Base-by-base conservation (phyloP, 2,888 invertebrate species). In the Portevinia maculata region DNA sequence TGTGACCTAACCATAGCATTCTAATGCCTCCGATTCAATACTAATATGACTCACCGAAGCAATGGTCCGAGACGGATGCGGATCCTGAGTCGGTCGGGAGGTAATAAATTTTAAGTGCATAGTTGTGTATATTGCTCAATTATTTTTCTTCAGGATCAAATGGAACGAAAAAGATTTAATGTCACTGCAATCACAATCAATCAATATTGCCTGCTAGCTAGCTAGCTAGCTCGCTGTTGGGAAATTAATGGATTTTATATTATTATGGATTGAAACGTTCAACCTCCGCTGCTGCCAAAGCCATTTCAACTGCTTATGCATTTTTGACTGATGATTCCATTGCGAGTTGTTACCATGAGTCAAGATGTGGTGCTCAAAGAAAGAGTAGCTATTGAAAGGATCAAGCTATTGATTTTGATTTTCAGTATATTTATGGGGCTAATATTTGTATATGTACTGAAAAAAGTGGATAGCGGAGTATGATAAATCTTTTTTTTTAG, bases 131-230 rank as follows among this genome's bases (percentile, higher is more conserved):
- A 84, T 71, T 84, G 79, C 79, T 84, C 84, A 81, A 85, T 85
- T 85, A 85, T 85, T 85, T 79, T 76, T 69, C 75, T 73, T 67
- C 83, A 62, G 59, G 57, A 84, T 74, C 83, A 85, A 85, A 85
- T 85, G 84, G 85, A 75, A 75, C 70, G 84, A 79, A 76, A 76
- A 84, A 85, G 85, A 85, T 85, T 85, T 85, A 85, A 83, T 83
- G 79, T 71, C 74, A 71, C 70, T 78, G 79, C 73, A 79, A 85
- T 85, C 84, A 85, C 84, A 85, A 85, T 85, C 85, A 85, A 85
- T 85, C 85, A 85, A 84, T 79, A 81, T 65, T 53, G 46, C 39
- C 57, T 32, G 39, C 34, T 24, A 24, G 24, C 32, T 55, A n/a
- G 50, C 39, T 41, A 13, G 48, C 15, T 46, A 21, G 17, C 13